These are phyloP conservation scores for Sweltsa coloradensis DNA, from an alignment of 1,140 invertebrate species.

Conservation along the genomic window DNA sequence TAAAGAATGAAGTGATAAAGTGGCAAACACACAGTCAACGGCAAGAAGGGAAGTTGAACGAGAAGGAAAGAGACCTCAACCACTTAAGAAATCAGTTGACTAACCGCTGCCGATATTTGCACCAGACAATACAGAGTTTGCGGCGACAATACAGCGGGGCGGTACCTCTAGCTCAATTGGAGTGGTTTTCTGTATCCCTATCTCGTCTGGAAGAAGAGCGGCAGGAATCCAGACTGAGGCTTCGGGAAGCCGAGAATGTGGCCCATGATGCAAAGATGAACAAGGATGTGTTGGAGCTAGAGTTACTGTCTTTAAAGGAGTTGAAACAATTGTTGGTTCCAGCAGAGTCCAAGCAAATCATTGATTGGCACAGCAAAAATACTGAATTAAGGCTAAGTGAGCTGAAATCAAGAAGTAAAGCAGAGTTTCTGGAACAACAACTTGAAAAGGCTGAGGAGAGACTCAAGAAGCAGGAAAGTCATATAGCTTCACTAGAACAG, in stretches of 20 bases:
- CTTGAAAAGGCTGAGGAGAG: slow-evolving; percentile 20
- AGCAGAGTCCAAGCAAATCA: no score
- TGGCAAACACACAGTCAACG: slow-evolving; percentile 10
- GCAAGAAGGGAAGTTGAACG: slow-evolving; percentile 19
- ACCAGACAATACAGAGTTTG: slow-evolving; percentile 5
- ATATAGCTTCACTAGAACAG: slow-evolving; percentile 25
- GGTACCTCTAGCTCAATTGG: not conserved
- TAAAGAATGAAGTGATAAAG: slow-evolving; percentile 19
- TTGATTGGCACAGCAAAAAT: slow-evolving; percentile 18
- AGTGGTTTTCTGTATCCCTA: not conserved
- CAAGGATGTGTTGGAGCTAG: slow-evolving; percentile 4
- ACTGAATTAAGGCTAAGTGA: slow-evolving; percentile 19
- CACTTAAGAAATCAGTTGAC: slow-evolving; percentile 1
- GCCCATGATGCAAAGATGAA: slow-evolving; percentile 14
- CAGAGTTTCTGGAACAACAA: slow-evolving; percentile 24
- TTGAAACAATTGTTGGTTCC: not conserved
- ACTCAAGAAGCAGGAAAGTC: slow-evolving; percentile 22
- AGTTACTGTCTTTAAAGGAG: not conserved
- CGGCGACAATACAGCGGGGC: slow-evolving; percentile 5
- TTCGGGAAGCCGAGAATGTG: slow-evolving; percentile 19
- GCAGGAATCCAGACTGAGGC: not conserved
- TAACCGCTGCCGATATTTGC: slow-evolving; percentile 4
- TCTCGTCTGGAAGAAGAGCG: slow-evolving; percentile 1
- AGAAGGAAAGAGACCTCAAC: slow-evolving; percentile 13
- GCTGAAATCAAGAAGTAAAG: slow-evolving; percentile 20